Base-by-base conservation (phyloP, 2,797 vertebrate genomes). In the Harpagifer antarcticus region DNA sequence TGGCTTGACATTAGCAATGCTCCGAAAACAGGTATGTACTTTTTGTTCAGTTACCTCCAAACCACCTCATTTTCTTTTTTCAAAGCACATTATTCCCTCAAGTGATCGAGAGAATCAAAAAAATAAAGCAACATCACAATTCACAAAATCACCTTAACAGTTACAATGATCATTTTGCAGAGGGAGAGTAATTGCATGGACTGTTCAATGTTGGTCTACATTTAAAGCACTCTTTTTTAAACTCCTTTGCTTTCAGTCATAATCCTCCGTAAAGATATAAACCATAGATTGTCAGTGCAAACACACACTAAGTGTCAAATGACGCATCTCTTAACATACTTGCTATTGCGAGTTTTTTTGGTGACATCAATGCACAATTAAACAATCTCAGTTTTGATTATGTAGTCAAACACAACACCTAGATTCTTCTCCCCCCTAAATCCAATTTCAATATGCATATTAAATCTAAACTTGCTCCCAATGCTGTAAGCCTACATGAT, bases 281-380 rank as follows among this genome's bases (percentile, higher is more conserved):
- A 83, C 86, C 72, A 91, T 52, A 83, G 94, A 96, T 95, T 95
- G 95, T 95, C 94, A 84, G 91, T 79, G 94, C 93, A 86, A 92
- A 93, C 80, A 72, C 66, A 67, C 60, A 84, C 67, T 59, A 78
- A 87, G 75, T 83, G 58, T 74, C 49, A 71, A 78, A 64, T 17
- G 16, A 72, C 49, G 44, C 79, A 82, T 84, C 68, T 82, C 56
- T 52, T 53, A 76, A 87, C 49, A 45, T 55, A 79, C 54, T 54
- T 55, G 20, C 77, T 74, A 23, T 45, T 73, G 53, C 79, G 81
- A 83, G 81, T 76, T 42, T 61, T 61, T 37, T 9, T 67, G 70
- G 83, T 79, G 85, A 93, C 89, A 90, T 90, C 88, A 76, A 52
- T 17, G 37, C 74, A 87, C 64, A 70, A 31, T 77, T 79, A 43